phyloP scores from a whole-genome alignment of 2,888 invertebrate genomes.

The Tuta absoluta region DNA sequence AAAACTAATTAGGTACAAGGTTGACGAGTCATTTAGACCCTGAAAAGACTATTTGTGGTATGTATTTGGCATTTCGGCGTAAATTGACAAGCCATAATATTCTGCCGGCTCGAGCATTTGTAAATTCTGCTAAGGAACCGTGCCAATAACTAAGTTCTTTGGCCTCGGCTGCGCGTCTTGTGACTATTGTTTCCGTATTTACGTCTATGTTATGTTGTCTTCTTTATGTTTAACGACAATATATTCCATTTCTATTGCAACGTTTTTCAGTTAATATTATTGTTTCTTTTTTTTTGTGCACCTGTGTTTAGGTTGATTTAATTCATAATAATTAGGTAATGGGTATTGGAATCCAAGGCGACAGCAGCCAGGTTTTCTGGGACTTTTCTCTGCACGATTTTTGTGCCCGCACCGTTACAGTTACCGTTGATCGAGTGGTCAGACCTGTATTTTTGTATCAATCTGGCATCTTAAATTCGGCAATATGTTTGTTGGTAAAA shows the following conservation, averaged over 20 bases:
- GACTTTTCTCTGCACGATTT: slow-evolving; percentile 69
- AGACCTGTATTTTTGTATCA: slow-evolving; percentile 64
- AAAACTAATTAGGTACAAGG: slow-evolving; percentile 64
- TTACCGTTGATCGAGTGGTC: slow-evolving; percentile 76
- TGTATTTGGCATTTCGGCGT: slow-evolving; percentile 61
- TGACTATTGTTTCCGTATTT: slow-evolving; percentile 49
- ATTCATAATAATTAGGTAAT: slow-evolving; percentile 1
- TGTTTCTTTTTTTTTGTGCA: neutral
- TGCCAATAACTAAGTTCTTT: slow-evolving; percentile 50
- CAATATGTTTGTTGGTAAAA: slow-evolving; percentile 35
- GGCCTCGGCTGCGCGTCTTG: slow-evolving; percentile 51
- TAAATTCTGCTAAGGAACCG: slow-evolving; percentile 41
- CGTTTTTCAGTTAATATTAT: neutral
- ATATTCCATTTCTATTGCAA: neutral
- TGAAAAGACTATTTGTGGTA: slow-evolving; percentile 73
- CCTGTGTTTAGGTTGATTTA: neutral
- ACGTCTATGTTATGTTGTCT: slow-evolving; percentile 27
- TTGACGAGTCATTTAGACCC: slow-evolving; percentile 55
- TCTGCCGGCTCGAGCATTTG: slow-evolving; percentile 33
- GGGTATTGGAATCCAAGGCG: slow-evolving; percentile 11
- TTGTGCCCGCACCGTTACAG: slow-evolving; percentile 71
- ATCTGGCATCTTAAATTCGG: slow-evolving; percentile 54
- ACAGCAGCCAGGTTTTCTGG: slow-evolving; percentile 41
- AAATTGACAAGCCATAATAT: slow-evolving; percentile 38
- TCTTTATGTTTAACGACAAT: neutral